Conservation (phyloP, 2,888 invertebrate genomes). For the Asteroscopus sphinx region DNA sequence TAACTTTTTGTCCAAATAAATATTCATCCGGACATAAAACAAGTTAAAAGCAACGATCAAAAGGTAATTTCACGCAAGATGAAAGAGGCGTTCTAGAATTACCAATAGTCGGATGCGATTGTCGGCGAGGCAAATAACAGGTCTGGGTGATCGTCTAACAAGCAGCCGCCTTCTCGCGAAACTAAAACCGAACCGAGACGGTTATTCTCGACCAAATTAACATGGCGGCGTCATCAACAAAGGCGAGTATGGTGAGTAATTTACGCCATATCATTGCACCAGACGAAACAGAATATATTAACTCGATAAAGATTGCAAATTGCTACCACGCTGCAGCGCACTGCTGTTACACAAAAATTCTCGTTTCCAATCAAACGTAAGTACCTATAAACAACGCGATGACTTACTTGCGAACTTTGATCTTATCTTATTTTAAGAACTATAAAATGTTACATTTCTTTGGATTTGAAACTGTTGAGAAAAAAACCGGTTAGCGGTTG, state of each 20-base stretch:
- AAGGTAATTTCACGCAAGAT: slow-evolving; percentile 76
- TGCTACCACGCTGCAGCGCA: slow-evolving; percentile 37
- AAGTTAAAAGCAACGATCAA: slow-evolving; percentile 62
- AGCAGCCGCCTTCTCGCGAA: slow-evolving; percentile 58
- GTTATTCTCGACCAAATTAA: slow-evolving; percentile 71
- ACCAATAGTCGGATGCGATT: slow-evolving; percentile 66
- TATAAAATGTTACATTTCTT: slow-evolving; percentile 30
- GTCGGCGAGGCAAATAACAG: slow-evolving; percentile 63
- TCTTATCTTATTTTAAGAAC: slow-evolving; percentile 23
- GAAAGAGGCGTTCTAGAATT: slow-evolving; percentile 72
- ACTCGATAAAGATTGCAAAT: slow-evolving; percentile 63
- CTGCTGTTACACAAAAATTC: slow-evolving; percentile 25
- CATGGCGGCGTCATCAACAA: slow-evolving; percentile 73
- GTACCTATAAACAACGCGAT: slow-evolving; percentile 14
- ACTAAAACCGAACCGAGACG: slow-evolving; percentile 60
- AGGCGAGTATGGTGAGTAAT: slow-evolving; percentile 59
- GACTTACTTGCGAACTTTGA: slow-evolving; percentile 17
- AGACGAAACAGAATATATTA: slow-evolving; percentile 57
- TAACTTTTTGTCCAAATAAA: slow-evolving; percentile 56
- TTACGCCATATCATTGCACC: slow-evolving; percentile 62
- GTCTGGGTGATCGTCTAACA: slow-evolving; percentile 60
- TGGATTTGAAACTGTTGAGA: slow-evolving; percentile 14
- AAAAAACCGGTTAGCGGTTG: slow-evolving; percentile 37
- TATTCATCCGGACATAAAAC: slow-evolving; percentile 51
- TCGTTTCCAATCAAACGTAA: slow-evolving; percentile 26